Conservation (phyloP, 2,888 invertebrate genomes). For the Pseudolycoriella hygida region DNA sequence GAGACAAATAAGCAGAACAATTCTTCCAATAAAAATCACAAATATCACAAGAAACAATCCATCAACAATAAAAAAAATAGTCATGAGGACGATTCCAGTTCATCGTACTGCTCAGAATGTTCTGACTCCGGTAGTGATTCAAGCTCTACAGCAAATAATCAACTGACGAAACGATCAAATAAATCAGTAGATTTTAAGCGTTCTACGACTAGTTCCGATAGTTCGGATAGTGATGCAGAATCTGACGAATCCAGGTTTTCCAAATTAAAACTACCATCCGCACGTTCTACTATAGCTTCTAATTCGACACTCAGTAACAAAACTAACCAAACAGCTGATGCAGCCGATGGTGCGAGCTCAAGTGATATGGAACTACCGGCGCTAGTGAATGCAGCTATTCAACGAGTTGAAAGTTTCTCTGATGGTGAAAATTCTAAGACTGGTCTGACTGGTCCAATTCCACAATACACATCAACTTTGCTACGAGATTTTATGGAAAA, state of each 20-base stretch:
- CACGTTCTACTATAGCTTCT: background rate
- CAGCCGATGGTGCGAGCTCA: slow-evolving; percentile 31
- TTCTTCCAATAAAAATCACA: background rate
- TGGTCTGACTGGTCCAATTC: slow-evolving; percentile 34
- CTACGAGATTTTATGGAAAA: slow-evolving; percentile 68
- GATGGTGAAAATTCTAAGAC: slow-evolving; percentile 45
- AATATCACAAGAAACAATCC: background rate
- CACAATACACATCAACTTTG: slow-evolving; percentile 53
- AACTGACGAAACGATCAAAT: slow-evolving; percentile 2
- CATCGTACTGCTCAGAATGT: slow-evolving; percentile 6
- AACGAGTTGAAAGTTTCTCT: slow-evolving; percentile 54
- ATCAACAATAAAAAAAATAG: background rate
- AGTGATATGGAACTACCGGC: slow-evolving; percentile 61
- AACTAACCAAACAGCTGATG: background rate
- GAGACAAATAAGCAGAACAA: background rate
- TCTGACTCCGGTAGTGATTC: slow-evolving; percentile 6
- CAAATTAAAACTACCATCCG: background rate
- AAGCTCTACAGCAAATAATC: background rate
- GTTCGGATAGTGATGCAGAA: slow-evolving; percentile 3
- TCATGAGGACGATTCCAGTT: slow-evolving; percentile 3
- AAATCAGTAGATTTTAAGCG: slow-evolving; percentile 3
- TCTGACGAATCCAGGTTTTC: slow-evolving; percentile 1
- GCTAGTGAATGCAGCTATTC: slow-evolving; percentile 58
- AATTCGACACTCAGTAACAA: background rate
- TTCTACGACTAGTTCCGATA: background rate